Conservation (phyloP, 2,888 invertebrate genomes). For the Yponomeuta evonymella region DNA sequence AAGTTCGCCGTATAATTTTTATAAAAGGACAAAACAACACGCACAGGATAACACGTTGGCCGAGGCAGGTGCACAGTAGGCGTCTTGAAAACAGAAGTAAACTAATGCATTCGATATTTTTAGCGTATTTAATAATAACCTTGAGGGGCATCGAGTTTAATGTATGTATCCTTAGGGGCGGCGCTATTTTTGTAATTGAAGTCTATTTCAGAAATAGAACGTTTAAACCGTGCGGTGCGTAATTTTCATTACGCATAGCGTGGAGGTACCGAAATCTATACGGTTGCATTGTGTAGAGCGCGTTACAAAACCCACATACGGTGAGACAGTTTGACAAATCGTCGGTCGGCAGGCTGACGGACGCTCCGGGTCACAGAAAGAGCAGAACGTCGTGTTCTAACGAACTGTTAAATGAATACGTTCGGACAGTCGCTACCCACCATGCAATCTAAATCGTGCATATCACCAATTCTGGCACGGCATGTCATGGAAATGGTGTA, state of each 20-base stretch:
- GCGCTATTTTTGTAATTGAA: background rate
- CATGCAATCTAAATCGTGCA: too few species aligned
- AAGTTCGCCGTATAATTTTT: background rate
- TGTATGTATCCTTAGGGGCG: slow-evolving; percentile 33
- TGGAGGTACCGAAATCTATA: slow-evolving; percentile 44
- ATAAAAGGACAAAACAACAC: background rate
- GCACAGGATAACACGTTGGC: slow-evolving; percentile 32
- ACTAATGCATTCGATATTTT: slow-evolving; percentile 54
- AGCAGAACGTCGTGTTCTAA: too few species aligned
- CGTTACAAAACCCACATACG: slow-evolving; percentile 58
- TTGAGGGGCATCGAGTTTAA: slow-evolving; percentile 37
- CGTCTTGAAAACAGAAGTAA: slow-evolving; percentile 44
- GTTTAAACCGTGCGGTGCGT: slow-evolving; percentile 24
- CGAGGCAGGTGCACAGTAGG: slow-evolving; percentile 48
- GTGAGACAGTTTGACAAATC: slow-evolving; percentile 48
- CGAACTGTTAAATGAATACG: too few species aligned
- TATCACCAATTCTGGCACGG: too few species aligned
- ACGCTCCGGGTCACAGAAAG: too few species aligned
- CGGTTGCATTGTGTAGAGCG: slow-evolving; percentile 55
- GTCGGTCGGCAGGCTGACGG: slow-evolving; percentile 34
- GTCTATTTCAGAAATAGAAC: slow-evolving; percentile 27
- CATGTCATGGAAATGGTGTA: too few species aligned
- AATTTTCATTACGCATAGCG: slow-evolving; percentile 45
- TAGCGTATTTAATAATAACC: slow-evolving; percentile 48
- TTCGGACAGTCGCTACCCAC: too few species aligned